A percentile compares a stretch with the other conserved stretches of the same genome.
phyloP scores from a whole-genome alignment of 1,140 invertebrate species.

The Xylocopa sonorina region DNA sequence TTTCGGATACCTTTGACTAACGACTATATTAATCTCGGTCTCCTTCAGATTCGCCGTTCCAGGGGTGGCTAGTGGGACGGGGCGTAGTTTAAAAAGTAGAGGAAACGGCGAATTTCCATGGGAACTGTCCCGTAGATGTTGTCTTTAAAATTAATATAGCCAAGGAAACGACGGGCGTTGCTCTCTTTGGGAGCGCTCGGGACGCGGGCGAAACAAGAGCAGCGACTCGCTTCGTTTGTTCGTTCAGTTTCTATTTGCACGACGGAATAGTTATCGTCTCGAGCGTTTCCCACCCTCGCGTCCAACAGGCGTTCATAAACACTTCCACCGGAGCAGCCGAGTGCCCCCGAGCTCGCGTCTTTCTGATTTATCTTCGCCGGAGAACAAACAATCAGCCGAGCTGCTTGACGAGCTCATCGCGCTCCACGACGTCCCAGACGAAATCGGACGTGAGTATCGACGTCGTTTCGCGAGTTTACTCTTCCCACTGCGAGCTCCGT shows the following conservation, averaged over 20 bases:
- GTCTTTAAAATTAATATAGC: not conserved
- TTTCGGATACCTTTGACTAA: constrained; percentile 27
- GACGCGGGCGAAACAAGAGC: not conserved
- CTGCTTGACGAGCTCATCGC: constrained; percentile 45
- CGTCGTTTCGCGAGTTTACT: constrained; percentile 56
- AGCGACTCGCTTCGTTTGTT: not conserved
- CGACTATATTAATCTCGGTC: constrained; percentile 34
- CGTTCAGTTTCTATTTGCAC: constrained; percentile 10
- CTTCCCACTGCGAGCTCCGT: constrained; percentile 31
- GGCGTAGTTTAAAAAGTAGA: too few species aligned
- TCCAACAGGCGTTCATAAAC: constrained; percentile 9
- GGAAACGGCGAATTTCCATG: not conserved
- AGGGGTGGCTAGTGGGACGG: too few species aligned
- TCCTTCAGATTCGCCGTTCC: not conserved
- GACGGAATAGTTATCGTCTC: not conserved
- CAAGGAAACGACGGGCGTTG: not conserved
- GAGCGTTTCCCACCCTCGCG: not conserved
- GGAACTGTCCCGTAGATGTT: too few species aligned
- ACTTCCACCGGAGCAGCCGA: not conserved
- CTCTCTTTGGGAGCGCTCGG: too few species aligned
- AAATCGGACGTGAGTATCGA: constrained; percentile 59
- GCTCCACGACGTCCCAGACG: constrained; percentile 28
- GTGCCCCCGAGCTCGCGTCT: not conserved
- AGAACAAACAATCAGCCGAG: constrained; percentile 57
- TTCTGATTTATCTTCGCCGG: constrained; percentile 19